Conservation (phyloP, 2,113 vertebrate species). For the Miniopterus natalensis region DNA sequence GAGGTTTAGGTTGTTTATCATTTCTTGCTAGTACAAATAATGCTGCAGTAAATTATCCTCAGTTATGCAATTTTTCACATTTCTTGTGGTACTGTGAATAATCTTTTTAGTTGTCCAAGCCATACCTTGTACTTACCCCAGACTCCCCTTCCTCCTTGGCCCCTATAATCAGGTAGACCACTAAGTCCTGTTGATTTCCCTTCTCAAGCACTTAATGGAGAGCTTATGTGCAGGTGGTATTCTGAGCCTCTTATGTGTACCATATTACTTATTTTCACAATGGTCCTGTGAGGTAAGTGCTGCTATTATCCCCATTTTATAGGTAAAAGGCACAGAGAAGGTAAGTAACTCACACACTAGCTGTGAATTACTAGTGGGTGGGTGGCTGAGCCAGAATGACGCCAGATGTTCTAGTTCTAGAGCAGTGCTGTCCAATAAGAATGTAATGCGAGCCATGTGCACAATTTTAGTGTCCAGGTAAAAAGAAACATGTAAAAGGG, state of each 20-base stretch:
- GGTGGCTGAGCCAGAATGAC: background rate
- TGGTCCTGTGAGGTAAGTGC: background rate
- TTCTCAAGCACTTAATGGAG: background rate
- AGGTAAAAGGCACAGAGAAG: conserved; percentile 24
- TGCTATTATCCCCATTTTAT: background rate
- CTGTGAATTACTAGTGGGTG: no score
- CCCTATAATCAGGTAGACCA: conserved; percentile 25
- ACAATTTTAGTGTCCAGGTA: background rate
- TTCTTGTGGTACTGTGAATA: background rate
- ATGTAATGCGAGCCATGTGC: background rate
- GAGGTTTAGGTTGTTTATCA: background rate
- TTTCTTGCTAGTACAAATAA: conserved; percentile 9
- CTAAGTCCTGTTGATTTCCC: background rate
- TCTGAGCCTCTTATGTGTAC: background rate
- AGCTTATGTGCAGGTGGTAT: background rate
- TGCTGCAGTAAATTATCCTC: background rate
- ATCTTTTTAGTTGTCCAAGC: background rate
- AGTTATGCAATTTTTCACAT: background rate
- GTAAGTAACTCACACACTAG: background rate
- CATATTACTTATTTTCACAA: background rate
- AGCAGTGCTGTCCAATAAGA: background rate
- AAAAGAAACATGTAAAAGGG: background rate
- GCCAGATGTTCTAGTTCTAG: background rate
- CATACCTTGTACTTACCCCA: background rate
- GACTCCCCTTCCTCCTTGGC: background rate